Evolutionary conservation across 2,888 invertebrate species (phyloP), one percentile per base, ranked within the genome.

Genomic region (Dasysyrphus tricinctus): DNA sequence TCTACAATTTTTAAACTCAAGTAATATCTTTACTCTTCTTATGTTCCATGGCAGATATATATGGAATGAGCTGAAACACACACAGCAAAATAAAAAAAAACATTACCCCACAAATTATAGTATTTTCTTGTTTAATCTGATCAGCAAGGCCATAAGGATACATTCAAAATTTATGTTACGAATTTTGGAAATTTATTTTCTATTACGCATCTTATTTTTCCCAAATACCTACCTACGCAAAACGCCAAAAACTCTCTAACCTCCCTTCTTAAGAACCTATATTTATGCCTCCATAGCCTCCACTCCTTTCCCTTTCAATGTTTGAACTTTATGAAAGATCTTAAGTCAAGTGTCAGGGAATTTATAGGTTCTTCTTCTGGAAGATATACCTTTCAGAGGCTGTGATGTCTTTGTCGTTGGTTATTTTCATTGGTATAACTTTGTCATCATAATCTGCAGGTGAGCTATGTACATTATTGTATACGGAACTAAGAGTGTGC

Each of bases 271-370:
- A 61, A 61, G 37, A 39, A 24, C 24, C 39, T 42, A 11, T 57
- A 56, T 0, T 14, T 5, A 24, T 42, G 14, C 32, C 32, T 63
- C 14, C 5, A 12, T 8, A 56, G 16, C 19, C 59, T n/a, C 44
- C 24, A 67, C 16, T 61, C 16, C 16, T 16, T 59, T 16, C 8
- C 19, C 34, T 34, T 29, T 51, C 49, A 80, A 78, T 70, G 70
- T 75, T 81, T 86, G 86, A 86, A 86, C 81, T 86, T 86, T 86
- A 75, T 82, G 78, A 86, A 79, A 82, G 82, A 82, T 82, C 86
- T 79, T 75, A 79, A 86, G 86, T 86, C 86, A 86, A 86, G 82
- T 86, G 86, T 78, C 81, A 86, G 78, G 59, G 59, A 82, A 82
- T 86, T 86, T 86, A 86, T 86, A 79, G 86, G 78, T 78, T 75